Percentiles rank a stretch among this genome's conserved stretches.
Conservation (phyloP, 1,140 invertebrate species). For the Rhagoletis zephyria region DNA sequence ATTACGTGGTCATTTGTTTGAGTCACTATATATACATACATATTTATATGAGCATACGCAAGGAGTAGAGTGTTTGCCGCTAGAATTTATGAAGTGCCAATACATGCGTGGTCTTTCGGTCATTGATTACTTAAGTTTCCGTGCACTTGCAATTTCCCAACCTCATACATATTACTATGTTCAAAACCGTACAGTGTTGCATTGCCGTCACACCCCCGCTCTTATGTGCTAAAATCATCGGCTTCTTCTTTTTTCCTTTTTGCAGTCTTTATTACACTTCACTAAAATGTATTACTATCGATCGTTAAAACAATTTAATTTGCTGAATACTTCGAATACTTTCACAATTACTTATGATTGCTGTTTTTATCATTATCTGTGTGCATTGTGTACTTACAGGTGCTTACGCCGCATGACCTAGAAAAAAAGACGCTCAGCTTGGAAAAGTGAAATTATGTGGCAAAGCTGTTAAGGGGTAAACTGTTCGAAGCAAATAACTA, state of each 20-base stretch:
- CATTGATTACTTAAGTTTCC: conserved; percentile 31
- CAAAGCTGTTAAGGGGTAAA: not conserved
- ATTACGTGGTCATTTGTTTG: too few species aligned
- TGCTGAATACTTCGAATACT: not conserved
- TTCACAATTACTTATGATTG: conserved; percentile 28
- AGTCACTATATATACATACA: not conserved
- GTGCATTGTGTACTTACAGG: not conserved
- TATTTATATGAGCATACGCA: not conserved
- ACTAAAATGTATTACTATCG: conserved; percentile 40
- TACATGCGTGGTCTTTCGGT: not conserved
- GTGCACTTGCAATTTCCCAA: conserved; percentile 4
- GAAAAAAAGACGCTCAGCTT: not conserved
- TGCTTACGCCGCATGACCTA: not conserved
- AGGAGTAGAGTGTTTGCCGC: not conserved
- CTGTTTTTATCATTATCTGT: conserved; percentile 4
- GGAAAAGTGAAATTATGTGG: not conserved
- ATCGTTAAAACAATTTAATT: conserved; percentile 19
- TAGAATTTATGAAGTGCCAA: conserved; percentile 30
- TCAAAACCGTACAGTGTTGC: too few species aligned
- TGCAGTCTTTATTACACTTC: not conserved
- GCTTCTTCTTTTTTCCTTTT: not conserved
- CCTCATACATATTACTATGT: too few species aligned
- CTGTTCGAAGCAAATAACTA: not conserved
- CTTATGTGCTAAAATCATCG: too few species aligned
- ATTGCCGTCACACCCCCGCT: too few species aligned